Evolutionary conservation across 2,113 vertebrate genomes (phyloP).

Genomic region (Todiramphus chloris): DNA sequence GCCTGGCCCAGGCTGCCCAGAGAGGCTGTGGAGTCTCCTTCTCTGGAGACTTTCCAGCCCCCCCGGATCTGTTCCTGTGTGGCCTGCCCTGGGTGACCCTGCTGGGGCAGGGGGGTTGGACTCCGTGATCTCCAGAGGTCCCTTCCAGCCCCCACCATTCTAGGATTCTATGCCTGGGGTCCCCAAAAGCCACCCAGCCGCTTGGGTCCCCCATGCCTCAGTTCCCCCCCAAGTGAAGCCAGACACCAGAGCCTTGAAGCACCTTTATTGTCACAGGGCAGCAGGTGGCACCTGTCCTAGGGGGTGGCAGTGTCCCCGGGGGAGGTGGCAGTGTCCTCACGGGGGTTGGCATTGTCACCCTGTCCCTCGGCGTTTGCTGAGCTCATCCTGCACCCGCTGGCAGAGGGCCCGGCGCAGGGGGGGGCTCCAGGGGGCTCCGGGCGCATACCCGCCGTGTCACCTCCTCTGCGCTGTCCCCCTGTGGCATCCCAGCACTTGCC

Average conservation of each 20-base stretch:
- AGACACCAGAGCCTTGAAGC: neutral
- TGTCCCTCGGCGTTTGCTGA: slow-evolving; percentile 3
- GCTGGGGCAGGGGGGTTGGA: too few species aligned
- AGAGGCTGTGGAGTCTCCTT: too few species aligned
- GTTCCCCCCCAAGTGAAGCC: neutral
- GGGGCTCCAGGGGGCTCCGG: slow-evolving; percentile 19
- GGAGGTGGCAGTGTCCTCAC: neutral
- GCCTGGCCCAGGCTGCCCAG: too few species aligned
- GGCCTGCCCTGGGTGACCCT: too few species aligned
- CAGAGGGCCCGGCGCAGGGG: slow-evolving; percentile 30
- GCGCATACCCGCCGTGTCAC: neutral
- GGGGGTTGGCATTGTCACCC: neutral
- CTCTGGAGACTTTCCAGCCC: too few species aligned
- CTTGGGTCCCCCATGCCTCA: neutral
- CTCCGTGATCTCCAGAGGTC: too few species aligned
- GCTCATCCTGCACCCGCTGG: slow-evolving; percentile 25
- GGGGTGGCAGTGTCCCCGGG: neutral
- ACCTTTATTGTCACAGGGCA: neutral
- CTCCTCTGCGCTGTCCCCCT: slow-evolving; percentile 34
- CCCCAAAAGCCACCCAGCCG: accelerated
- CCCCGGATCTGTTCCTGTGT: too few species aligned
- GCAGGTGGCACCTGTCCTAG: neutral
- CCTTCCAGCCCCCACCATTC: too few species aligned
- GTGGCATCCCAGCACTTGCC: neutral
- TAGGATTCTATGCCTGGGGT: too few species aligned